phyloP scores from a whole-genome alignment of 2,797 vertebrate species.

The Lycodopsis pacificus region DNA sequence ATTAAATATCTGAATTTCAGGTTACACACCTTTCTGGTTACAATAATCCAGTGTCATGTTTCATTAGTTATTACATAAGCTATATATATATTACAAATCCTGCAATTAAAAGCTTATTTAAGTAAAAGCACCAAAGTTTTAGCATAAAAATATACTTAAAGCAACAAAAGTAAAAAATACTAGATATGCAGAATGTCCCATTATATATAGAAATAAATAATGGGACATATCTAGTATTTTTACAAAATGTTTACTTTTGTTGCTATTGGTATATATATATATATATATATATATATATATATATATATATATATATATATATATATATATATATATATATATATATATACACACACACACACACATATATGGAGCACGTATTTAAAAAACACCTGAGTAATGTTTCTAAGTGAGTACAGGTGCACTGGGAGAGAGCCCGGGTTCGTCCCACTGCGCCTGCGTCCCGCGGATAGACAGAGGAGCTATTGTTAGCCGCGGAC shows the following conservation, averaged over 20 bases:
- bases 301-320: neutral
- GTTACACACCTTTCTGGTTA: neutral
- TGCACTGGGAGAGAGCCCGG: conserved; percentile 58
- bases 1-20: neutral
- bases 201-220: neutral
- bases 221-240: no score
- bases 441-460: conserved; percentile 79
- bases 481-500: conserved; percentile 78
- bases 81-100: neutral
- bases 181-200: neutral
- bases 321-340: neutral
- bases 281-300: neutral
- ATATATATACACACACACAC: no score
- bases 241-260: no score
- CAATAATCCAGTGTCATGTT: neutral
- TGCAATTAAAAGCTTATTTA: neutral
- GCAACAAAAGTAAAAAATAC: neutral
- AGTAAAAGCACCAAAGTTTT: neutral
- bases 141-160: neutral
- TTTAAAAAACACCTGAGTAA: neutral
- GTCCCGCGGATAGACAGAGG: conserved; percentile 64
- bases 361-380: neutral
- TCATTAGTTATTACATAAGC: neutral
- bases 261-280: neutral
- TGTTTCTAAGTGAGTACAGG: conserved; percentile 63